Base-by-base conservation (phyloP, 2,888 invertebrate species). In the Pachymerium ferrugineum region DNA sequence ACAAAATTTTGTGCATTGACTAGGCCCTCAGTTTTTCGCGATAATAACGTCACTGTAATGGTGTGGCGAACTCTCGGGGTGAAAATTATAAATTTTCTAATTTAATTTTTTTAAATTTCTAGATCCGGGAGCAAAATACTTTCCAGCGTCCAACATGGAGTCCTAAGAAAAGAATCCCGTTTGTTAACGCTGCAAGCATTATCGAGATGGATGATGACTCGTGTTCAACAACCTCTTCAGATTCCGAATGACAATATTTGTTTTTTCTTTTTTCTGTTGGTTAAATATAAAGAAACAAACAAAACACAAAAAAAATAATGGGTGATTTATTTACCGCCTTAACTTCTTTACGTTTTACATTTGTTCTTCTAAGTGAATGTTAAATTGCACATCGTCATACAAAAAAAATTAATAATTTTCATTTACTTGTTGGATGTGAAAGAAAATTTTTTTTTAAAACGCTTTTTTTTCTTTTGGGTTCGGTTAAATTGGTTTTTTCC, bases 141-240 rank as follows among this genome's bases (percentile, higher is more conserved):
- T 70, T 73, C n/a, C 28, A 73, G 35, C 76, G 73, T n/a, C 68
- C 75, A n/a, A 62, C 72, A 6, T 76, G 76, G 76, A 76, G 76
- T 69, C 76, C 76, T 31, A 76, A 76, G 42, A 73, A 75, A n/a
- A 38, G 75, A 1, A 19, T 28, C 19, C 62, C 72, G n/a, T 72
- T 72, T 22, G 42, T 35, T 16, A 71, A 14, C 25, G 29, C 47
- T 33, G 28, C 75, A 16, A 47, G 69, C 33, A 62, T 76, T 16
- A 42, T 28, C 29, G 70, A 35, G 25, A 33, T 30, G 22, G 74
- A 72, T 29, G 73, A 73, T 38, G 47, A 28, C 38, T 73, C 74
- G 33, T 75, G 74, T 72, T 73, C 76, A 29, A 62, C 74, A 19
- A 70, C 72, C 35, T 74, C 74, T 5, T 75, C 74, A 6, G 76